These are phyloP conservation scores for Loxodonta africana DNA, from an alignment of 2,113 vertebrate genomes.

Conservation along the genomic window DNA sequence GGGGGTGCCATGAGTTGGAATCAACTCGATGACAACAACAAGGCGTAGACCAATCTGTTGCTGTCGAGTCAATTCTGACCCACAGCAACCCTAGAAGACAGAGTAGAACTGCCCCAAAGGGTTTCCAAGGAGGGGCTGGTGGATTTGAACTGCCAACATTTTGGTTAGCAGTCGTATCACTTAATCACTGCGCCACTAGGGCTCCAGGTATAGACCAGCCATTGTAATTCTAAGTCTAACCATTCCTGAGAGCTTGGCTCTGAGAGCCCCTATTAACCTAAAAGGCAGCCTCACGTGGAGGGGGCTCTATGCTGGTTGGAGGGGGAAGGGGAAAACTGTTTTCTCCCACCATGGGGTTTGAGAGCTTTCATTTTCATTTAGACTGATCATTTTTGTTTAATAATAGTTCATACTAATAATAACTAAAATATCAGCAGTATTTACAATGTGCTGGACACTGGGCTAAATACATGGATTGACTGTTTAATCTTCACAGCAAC, in stretches of 20 bases:
- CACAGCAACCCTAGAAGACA: too few species aligned
- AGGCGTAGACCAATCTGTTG: too few species aligned
- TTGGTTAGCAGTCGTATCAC: too few species aligned
- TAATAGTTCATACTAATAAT: background rate
- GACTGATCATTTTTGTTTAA: background rate
- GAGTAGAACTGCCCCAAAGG: too few species aligned
- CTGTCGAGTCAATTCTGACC: too few species aligned
- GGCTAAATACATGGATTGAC: background rate
- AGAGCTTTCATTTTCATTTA: slow-evolving; percentile 39
- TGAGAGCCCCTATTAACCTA: background rate
- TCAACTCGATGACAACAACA: too few species aligned
- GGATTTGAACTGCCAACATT: too few species aligned
- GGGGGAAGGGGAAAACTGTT: background rate
- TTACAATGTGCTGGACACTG: background rate
- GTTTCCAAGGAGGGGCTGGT: too few species aligned
- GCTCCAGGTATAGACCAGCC: too few species aligned
- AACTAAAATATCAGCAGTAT: background rate
- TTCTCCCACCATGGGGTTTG: background rate
- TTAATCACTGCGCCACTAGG: too few species aligned
- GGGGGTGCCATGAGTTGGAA: too few species aligned
- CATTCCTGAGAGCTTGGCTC: background rate
- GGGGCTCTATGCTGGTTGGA: background rate
- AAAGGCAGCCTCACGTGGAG: background rate
- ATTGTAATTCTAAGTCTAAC: background rate
- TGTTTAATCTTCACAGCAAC: background rate